Percentiles rank a stretch among this genome's conserved stretches.
Evolutionary conservation across 2,888 invertebrate species (phyloP).

Genomic region (Ferdinandea cuprea): DNA sequence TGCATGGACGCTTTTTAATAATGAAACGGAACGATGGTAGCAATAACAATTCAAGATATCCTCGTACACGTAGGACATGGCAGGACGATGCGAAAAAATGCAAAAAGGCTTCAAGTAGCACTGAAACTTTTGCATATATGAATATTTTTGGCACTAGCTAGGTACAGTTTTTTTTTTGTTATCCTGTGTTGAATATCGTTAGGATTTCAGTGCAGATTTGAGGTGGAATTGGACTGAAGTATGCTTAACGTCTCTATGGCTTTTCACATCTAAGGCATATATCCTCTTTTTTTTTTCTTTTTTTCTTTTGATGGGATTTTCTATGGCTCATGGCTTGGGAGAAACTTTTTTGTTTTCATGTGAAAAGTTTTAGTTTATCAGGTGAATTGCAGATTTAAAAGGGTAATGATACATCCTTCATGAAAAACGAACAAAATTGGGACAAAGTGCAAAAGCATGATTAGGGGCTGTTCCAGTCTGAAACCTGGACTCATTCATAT

Average conservation of each 20-base stretch:
- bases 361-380: constrained; percentile 69
- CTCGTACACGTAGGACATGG: constrained; percentile 65
- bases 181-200: constrained; percentile 46
- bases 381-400: constrained; percentile 63
- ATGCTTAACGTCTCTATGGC: constrained; percentile 53
- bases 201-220: constrained; percentile 68
- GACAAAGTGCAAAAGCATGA: background rate
- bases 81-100: constrained; percentile 62
- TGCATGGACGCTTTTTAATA: constrained; percentile 77
- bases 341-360: constrained; percentile 51
- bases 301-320: constrained; percentile 25
- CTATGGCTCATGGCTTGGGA: background rate
- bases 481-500: too few relatives aligned
- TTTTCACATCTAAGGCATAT: constrained; percentile 54
- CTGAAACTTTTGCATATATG: constrained; percentile 75
- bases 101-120: constrained; percentile 73
- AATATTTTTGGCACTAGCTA: constrained; percentile 65
- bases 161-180: constrained; percentile 32
- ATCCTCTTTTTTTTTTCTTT: too few relatives aligned
- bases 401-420: constrained; percentile 45
- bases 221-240: constrained; percentile 71
- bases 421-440: constrained; percentile 21
- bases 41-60: constrained; percentile 74
- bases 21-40: constrained; percentile 73
- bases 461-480: too few relatives aligned